Percentiles rank a stretch among this genome's conserved stretches.
Conservation (phyloP, 2,113 vertebrate genomes). For the Pelusios castaneus region DNA sequence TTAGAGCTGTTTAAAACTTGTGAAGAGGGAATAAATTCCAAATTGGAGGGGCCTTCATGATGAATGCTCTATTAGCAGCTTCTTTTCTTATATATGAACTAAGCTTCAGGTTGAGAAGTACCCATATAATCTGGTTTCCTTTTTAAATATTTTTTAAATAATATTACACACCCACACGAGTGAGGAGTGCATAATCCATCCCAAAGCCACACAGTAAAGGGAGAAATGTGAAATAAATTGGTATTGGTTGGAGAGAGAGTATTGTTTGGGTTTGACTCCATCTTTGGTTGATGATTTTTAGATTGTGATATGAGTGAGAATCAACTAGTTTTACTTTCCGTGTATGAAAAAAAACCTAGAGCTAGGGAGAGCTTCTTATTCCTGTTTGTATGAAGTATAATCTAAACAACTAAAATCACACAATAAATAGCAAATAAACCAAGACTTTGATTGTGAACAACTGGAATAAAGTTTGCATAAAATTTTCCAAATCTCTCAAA, state of each 20-base stretch:
- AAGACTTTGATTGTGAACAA: neutral
- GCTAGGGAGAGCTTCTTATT: neutral
- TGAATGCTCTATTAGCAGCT: neutral
- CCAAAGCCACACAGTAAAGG: neutral
- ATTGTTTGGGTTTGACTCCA: neutral
- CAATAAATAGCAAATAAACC: neutral
- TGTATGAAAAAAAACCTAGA: neutral
- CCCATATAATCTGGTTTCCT: neutral
- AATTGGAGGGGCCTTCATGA: neutral
- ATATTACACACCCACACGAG: neutral
- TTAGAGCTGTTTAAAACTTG: neutral
- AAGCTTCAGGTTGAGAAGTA: neutral
- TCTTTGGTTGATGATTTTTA: neutral
- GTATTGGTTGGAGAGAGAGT: neutral
- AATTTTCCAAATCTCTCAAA: conserved; percentile 10
- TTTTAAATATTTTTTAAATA: neutral
- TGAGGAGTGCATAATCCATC: neutral
- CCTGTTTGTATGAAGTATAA: neutral
- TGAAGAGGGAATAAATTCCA: neutral
- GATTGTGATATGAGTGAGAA: neutral
- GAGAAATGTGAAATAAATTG: neutral
- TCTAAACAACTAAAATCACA: conserved; percentile 3
- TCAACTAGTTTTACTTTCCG: neutral
- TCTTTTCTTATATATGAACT: neutral
- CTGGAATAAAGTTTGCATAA: conserved; percentile 1